phyloP scores from a whole-genome alignment of 2,888 invertebrate genomes.

The Watsonalla cultraria region DNA sequence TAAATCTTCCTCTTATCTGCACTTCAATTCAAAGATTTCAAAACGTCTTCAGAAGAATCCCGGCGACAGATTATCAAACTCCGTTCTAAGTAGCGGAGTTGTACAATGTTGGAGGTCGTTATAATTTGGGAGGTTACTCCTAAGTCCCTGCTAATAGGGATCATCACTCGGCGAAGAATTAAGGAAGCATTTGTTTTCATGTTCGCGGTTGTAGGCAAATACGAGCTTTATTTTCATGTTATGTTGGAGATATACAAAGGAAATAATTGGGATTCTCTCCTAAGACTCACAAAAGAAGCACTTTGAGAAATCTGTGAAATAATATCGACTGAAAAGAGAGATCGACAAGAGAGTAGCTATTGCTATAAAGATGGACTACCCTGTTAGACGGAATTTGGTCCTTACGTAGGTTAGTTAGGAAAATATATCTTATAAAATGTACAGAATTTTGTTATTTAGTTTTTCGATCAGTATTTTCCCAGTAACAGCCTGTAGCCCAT shows the following conservation, averaged over 20 bases:
- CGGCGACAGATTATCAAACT: conserved; percentile 67
- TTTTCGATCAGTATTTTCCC: too few species aligned
- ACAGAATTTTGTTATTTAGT: too few species aligned
- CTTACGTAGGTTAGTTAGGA: too few species aligned
- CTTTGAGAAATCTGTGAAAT: too few species aligned
- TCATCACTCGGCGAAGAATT: conserved; percentile 69
- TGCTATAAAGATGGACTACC: too few species aligned
- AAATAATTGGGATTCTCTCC: not conserved
- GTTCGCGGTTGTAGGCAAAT: conserved; percentile 50
- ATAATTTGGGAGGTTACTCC: conserved; percentile 73
- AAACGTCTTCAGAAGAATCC: conserved; percentile 19
- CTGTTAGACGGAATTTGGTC: too few species aligned
- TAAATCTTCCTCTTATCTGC: not conserved
- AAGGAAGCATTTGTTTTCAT: conserved; percentile 72
- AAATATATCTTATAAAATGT: too few species aligned
- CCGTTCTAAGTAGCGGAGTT: conserved; percentile 50
- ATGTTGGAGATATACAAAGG: conserved; percentile 15
- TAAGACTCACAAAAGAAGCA: too few species aligned
- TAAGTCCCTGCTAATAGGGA: conserved; percentile 75
- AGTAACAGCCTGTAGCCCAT: too few species aligned
- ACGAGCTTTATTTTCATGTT: conserved; percentile 29
- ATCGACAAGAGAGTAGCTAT: too few species aligned
- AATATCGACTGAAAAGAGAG: too few species aligned
- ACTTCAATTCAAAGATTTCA: not conserved
- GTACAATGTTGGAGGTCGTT: conserved; percentile 57